Evolutionary conservation across 2,797 vertebrate species (phyloP).

Genomic region (Micromesistius poutassou): DNA sequence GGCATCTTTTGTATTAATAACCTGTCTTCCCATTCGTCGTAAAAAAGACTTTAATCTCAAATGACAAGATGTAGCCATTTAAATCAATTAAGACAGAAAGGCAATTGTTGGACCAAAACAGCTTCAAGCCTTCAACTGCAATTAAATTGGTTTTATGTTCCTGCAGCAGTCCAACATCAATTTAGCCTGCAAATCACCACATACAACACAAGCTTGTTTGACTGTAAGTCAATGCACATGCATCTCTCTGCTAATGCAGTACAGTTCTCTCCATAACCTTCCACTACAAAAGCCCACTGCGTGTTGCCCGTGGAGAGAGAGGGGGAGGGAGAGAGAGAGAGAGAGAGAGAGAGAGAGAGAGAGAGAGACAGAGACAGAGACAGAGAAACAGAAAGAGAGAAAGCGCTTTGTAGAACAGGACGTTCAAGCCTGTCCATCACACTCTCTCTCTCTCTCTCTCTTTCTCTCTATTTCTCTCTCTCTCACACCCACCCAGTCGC

Average conservation of each 20-base stretch:
- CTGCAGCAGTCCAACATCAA: background rate
- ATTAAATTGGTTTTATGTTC: background rate
- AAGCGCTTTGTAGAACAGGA: background rate
- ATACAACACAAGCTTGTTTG: background rate
- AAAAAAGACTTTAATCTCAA: background rate
- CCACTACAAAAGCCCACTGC: background rate
- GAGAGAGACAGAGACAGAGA: too few relatives aligned
- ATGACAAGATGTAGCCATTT: background rate
- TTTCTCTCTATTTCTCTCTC: slow-evolving; percentile 19
- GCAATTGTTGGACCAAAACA: background rate
- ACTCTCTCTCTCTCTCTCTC: background rate
- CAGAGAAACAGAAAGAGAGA: background rate
- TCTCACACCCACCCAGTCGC: slow-evolving; percentile 35
- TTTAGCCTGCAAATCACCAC: background rate
- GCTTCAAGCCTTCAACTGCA: background rate
- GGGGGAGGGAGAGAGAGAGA: too few relatives aligned
- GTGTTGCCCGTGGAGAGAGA: background rate
- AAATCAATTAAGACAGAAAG: background rate
- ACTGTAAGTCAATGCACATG: background rate
- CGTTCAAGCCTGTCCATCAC: background rate
- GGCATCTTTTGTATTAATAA: background rate
- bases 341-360: too few relatives aligned
- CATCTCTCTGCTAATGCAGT: background rate
- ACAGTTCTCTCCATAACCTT: background rate
- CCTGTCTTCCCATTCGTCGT: background rate